Conservation (phyloP, 2,888 invertebrate genomes). For the Hecatera dysodea region DNA sequence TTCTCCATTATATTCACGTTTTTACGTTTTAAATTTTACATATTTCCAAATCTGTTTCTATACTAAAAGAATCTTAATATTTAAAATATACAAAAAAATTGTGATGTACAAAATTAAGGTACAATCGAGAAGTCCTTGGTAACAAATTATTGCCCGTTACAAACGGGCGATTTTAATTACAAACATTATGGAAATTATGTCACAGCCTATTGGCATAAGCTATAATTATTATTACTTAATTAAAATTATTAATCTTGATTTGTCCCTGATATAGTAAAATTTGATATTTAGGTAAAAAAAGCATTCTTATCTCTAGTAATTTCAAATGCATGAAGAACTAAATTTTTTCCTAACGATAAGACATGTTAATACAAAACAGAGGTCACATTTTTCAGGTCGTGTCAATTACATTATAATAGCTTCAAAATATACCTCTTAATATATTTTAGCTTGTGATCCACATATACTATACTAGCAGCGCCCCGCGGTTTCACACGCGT, state of each 20-base stretch:
- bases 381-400: not conserved
- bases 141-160: constrained; percentile 60
- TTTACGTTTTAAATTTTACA: not conserved
- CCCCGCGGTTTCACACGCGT: too few relatives aligned
- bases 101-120: constrained; percentile 75
- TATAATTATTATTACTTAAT: constrained; percentile 35
- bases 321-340: not conserved
- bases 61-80: constrained; percentile 31
- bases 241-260: not conserved
- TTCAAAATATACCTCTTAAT: not conserved
- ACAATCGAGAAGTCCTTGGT: constrained; percentile 74
- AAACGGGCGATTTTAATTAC: constrained; percentile 27
- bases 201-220: constrained; percentile 66
- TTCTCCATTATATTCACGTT: not conserved
- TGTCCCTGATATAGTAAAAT: not conserved
- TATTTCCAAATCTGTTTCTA: constrained; percentile 23
- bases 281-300: not conserved
- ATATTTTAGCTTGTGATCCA: not conserved
- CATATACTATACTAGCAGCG: too few relatives aligned
- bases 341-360: not conserved
- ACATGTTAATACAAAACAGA: not conserved
- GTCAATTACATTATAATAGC: not conserved
- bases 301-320: not conserved
- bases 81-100: constrained; percentile 66
- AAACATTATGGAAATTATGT: constrained; percentile 33